Evolutionary conservation across 2,888 invertebrate species (phyloP).

Genomic region (Eupithecia subumbrata): DNA sequence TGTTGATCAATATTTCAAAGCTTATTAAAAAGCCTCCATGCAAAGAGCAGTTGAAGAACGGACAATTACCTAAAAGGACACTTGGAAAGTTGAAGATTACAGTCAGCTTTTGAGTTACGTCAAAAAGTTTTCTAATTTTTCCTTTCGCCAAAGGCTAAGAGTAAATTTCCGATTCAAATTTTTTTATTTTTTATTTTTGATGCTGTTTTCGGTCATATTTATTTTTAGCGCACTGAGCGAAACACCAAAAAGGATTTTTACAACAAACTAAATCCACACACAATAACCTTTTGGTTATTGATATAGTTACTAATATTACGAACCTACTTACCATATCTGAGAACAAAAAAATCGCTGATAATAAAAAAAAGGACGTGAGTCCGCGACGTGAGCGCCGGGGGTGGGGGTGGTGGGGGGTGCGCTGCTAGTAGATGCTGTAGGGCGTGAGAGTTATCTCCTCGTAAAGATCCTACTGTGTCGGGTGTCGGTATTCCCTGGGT

Average conservation of each 20-base stretch:
- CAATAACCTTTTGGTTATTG: no score
- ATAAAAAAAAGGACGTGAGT: no score
- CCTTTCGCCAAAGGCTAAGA: constrained; percentile 17
- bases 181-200: neutral
- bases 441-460: no score
- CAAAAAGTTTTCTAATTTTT: constrained; percentile 49
- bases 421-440: no score
- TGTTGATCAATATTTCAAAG: neutral
- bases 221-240: neutral
- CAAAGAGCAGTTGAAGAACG: constrained; percentile 13
- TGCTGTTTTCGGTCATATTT: neutral
- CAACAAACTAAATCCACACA: neutral
- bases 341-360: no score
- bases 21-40: neutral
- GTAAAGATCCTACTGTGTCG: no score
- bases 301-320: no score
- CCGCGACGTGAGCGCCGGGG: no score
- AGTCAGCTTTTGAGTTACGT: constrained; percentile 46
- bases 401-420: no score
- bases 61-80: constrained; percentile 21
- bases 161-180: no score
- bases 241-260: neutral
- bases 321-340: no score
- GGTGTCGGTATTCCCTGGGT: no score
- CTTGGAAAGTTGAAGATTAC: constrained; percentile 24